These are phyloP conservation scores for Hartigia nigra DNA, from an alignment of 2,888 invertebrate species.

Conservation along the genomic window DNA sequence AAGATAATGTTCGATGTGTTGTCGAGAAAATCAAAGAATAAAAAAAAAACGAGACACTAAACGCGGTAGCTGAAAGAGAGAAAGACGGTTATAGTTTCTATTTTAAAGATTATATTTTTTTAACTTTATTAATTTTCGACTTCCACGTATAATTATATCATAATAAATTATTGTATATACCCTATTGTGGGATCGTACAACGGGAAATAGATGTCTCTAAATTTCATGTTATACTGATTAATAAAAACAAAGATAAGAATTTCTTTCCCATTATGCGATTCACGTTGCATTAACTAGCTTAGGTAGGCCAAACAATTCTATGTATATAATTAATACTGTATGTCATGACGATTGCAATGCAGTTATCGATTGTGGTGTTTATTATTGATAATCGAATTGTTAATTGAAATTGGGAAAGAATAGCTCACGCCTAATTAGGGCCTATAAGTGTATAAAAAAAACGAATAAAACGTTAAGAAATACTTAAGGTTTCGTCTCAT, in stretches of 20 bases:
- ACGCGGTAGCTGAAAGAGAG: slow-evolving; percentile 38
- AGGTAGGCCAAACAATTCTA: slow-evolving; percentile 44
- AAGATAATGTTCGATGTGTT: slow-evolving; percentile 41
- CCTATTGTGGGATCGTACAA: slow-evolving; percentile 30
- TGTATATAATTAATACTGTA: slow-evolving; percentile 37
- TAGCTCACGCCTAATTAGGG: slow-evolving; percentile 48
- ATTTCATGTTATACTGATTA: background rate
- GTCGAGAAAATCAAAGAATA: slow-evolving; percentile 18
- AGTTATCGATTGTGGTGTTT: slow-evolving; percentile 38
- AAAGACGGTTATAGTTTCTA: slow-evolving; percentile 55
- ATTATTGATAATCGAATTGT: slow-evolving; percentile 44
- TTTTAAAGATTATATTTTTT: slow-evolving; percentile 57
- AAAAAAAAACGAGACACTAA: slow-evolving; percentile 14
- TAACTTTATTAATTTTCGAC: slow-evolving; percentile 52
- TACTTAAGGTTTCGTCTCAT: background rate
- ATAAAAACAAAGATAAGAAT: slow-evolving; percentile 1
- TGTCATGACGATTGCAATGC: slow-evolving; percentile 36
- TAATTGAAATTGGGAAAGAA: slow-evolving; percentile 38
- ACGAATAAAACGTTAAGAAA: slow-evolving; percentile 42
- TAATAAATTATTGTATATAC: slow-evolving; percentile 33
- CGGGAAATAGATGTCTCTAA: slow-evolving; percentile 9
- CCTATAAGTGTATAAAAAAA: slow-evolving; percentile 43
- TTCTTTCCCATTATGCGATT: background rate
- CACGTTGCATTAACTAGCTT: slow-evolving; percentile 39
- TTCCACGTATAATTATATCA: slow-evolving; percentile 40